phyloP scores from a whole-genome alignment of 1,140 invertebrate species.

The Caenorhabditis briggsae region DNA sequence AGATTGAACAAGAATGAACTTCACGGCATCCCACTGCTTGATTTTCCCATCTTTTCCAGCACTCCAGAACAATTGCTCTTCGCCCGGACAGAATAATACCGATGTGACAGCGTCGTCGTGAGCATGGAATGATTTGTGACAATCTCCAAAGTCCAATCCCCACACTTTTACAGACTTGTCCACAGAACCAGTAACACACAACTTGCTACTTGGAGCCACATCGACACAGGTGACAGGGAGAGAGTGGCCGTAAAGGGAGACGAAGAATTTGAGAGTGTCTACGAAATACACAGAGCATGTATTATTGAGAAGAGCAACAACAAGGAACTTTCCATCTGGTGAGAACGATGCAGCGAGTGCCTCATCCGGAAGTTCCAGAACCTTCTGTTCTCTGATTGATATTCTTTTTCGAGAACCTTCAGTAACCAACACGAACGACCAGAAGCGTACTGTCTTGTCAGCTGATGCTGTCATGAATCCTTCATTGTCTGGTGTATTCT shows the following conservation, averaged over 20 bases:
- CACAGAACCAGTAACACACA: slow-evolving; percentile 92
- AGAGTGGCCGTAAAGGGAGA: slow-evolving; percentile 96
- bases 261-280: slow-evolving; percentile 94
- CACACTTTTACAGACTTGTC: slow-evolving; percentile 97
- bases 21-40: slow-evolving; percentile 97
- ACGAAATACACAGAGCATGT: slow-evolving; percentile 96
- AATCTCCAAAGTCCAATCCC: slow-evolving; percentile 98
- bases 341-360: slow-evolving; percentile 52
- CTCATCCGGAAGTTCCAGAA: slow-evolving; percentile 64
- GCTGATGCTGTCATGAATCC: slow-evolving; percentile 82
- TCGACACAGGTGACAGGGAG: slow-evolving; percentile 93
- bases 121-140: slow-evolving; percentile 84
- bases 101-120: slow-evolving; percentile 86
- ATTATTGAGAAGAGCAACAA: slow-evolving; percentile 89
- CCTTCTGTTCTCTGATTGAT: slow-evolving; percentile 62
- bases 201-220: slow-evolving; percentile 86
- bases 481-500: slow-evolving; percentile 58
- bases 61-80: slow-evolving; percentile 93
- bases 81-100: slow-evolving; percentile 81
- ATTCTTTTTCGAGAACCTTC: slow-evolving; percentile 70
- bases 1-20: slow-evolving; percentile 82
- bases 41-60: slow-evolving; percentile 90
- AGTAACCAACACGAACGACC: slow-evolving; percentile 88
- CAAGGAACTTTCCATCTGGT: slow-evolving; percentile 84
- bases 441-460: slow-evolving; percentile 92